Base-by-base conservation (phyloP, 2,797 vertebrate genomes). In the Eleutherodactylus coqui region DNA sequence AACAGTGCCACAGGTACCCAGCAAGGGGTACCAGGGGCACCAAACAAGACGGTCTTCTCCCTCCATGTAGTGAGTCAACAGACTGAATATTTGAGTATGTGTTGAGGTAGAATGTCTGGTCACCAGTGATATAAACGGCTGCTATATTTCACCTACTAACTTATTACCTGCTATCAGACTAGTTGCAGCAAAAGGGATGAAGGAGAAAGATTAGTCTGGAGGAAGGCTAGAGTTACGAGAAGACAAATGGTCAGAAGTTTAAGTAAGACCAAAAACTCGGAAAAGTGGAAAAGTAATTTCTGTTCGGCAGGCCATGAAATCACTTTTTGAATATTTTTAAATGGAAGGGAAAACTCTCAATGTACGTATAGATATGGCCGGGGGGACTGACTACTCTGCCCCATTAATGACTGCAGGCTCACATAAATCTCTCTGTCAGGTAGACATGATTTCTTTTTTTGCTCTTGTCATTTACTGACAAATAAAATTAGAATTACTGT, bases 211-310 rank as follows among this genome's bases (percentile, higher is more conserved):
- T 73, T 45, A 76, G 21, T 51, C 8, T 34, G 51, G 47, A 76
- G 17, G 32, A 16, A 32, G 32, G 41, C 41, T 16, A 0, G n/a
- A 45, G 17, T 41, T 72, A n/a, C n/a, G 34, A 43, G 10, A 24
- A 72, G 5, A 24, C 17, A 51, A 2, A 76, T 34, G 27, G 75
- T 51, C 75, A 32, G 17, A 76, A 53, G 49, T 76, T 27, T 51
- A 19, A 34, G 27, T 49, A 2, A 51, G 29, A 49, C 72, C 72
- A 75, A 49, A 75, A 75, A 45, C 17, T 29, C 47, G 17, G 19
- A 14, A n/a, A 51, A 76, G 43, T 49, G 16, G 43, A 75, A 49
- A 47, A 24, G 73, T 75, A 47, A 75, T 75, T 75, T 75, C 43
- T 45, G 73, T 75, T 75, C 19, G 17, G 13, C 27, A 51, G 73